Evolutionary conservation across 2,797 vertebrate genomes (phyloP).

Genomic region (Taenioides sp.): DNA sequence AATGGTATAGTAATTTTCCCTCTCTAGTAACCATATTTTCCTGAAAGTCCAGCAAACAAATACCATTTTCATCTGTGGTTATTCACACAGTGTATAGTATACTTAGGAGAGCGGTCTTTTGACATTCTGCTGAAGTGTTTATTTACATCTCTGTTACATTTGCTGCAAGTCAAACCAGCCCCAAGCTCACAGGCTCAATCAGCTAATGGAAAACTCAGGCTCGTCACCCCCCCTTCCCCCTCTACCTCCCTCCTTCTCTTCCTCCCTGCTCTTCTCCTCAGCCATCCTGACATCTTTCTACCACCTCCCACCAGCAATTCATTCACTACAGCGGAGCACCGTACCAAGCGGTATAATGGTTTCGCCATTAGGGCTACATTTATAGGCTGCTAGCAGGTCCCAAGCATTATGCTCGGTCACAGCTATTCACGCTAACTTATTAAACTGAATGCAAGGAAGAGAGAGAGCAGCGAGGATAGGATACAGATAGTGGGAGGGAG

Average conservation of each 20-base stretch:
- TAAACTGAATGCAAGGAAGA: slow-evolving; percentile 54
- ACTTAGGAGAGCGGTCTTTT: slow-evolving; percentile 28
- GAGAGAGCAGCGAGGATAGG: slow-evolving; percentile 15
- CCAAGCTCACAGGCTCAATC: slow-evolving; percentile 71
- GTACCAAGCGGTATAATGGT: slow-evolving; percentile 68
- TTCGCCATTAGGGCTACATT: slow-evolving; percentile 73
- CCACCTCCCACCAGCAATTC: slow-evolving; percentile 62
- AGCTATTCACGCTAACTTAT: slow-evolving; percentile 67
- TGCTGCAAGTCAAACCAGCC: slow-evolving; percentile 53
- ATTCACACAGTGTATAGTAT: not conserved
- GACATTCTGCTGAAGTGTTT: slow-evolving; percentile 51
- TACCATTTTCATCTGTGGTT: not conserved
- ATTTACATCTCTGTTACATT: slow-evolving; percentile 54
- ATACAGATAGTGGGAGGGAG: slow-evolving; percentile 22
- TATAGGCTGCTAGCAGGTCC: slow-evolving; percentile 69
- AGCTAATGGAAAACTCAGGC: slow-evolving; percentile 74
- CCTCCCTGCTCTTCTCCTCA: slow-evolving; percentile 21
- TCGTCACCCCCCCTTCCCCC: slow-evolving; percentile 26
- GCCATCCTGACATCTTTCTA: slow-evolving; percentile 35
- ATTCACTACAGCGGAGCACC: slow-evolving; percentile 56
- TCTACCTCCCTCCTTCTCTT: slow-evolving; percentile 11
- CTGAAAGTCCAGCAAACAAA: not conserved
- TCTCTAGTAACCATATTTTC: not conserved
- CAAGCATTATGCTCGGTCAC: slow-evolving; percentile 63
- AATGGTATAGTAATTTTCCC: not conserved